Evolutionary conservation across 2,888 invertebrate species (phyloP).

Genomic region (Lutraria lutraria): DNA sequence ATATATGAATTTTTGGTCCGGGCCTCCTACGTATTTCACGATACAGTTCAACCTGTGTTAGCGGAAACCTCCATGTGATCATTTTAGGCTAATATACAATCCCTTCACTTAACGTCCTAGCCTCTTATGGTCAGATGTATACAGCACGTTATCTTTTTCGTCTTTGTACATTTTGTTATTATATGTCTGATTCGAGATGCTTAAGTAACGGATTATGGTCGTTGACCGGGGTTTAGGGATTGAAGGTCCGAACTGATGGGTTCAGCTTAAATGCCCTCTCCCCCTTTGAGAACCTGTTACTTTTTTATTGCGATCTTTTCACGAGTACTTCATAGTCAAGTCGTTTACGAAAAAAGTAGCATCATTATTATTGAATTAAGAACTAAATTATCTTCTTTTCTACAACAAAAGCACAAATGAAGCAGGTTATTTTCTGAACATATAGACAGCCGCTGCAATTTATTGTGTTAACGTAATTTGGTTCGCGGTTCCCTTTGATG

Average conservation of each 20-base stretch:
- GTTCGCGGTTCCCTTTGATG: neutral
- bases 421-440: neutral
- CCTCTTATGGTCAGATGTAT: too few relatives aligned
- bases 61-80: too few relatives aligned
- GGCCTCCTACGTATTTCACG: too few relatives aligned
- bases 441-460: neutral
- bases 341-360: neutral
- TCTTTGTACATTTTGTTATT: neutral
- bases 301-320: neutral
- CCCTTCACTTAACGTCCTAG: too few relatives aligned
- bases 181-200: neutral
- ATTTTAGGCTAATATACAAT: too few relatives aligned
- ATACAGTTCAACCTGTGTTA: too few relatives aligned
- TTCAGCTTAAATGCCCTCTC: neutral
- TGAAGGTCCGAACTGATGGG: too few relatives aligned
- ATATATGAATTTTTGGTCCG: too few relatives aligned
- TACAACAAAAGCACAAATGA: neutral
- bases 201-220: neutral
- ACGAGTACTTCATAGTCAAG: too few relatives aligned
- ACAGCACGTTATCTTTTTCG: too few relatives aligned
- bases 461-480: conserved; percentile 8
- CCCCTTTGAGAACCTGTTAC: neutral
- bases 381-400: neutral
- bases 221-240: neutral
- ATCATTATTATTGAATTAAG: neutral